Percentiles rank a stretch among this genome's conserved stretches.
Evolutionary conservation across 2,888 invertebrate genomes (phyloP).

Genomic region (Plagiodera versicolora): DNA sequence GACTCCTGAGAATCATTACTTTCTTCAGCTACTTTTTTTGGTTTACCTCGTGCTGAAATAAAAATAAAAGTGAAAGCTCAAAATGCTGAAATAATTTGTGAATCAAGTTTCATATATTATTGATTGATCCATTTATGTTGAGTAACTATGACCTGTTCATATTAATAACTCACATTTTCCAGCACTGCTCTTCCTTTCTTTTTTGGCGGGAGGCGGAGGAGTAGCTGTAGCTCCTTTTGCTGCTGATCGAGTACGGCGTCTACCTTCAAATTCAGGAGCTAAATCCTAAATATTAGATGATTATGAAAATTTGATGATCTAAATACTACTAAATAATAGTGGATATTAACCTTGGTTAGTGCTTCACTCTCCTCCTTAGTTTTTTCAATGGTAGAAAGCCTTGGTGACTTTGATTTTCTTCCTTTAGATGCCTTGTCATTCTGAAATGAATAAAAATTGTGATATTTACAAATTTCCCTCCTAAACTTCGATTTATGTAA

Average conservation of each 20-base stretch:
- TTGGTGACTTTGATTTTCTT: slow-evolving; percentile 55
- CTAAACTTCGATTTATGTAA: slow-evolving; percentile 37
- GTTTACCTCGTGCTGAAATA: slow-evolving; percentile 48
- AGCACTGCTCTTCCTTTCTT: slow-evolving; percentile 50
- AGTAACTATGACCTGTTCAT: no score
- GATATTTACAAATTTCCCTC: slow-evolving; percentile 50
- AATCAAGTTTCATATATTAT: no score
- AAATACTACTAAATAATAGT: slow-evolving; percentile 2
- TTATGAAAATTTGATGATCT: not conserved
- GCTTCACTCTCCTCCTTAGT: slow-evolving; percentile 59
- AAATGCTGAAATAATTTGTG: no score
- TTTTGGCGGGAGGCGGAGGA: slow-evolving; percentile 60
- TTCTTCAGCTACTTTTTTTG: slow-evolving; percentile 44
- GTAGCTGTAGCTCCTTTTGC: slow-evolving; percentile 58
- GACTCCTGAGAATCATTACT: slow-evolving; percentile 50
- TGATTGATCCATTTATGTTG: no score
- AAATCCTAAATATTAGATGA: slow-evolving; percentile 49
- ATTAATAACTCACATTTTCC: slow-evolving; percentile 28
- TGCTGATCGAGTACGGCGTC: slow-evolving; percentile 61
- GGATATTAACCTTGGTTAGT: slow-evolving; percentile 28
- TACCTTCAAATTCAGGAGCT: slow-evolving; percentile 59
- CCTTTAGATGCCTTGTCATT: slow-evolving; percentile 55
- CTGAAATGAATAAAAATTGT: slow-evolving; percentile 36
- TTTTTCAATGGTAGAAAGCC: slow-evolving; percentile 55
- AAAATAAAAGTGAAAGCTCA: slow-evolving; percentile 6